These are phyloP conservation scores for Paradoxurus hermaphroditus DNA, from an alignment of 2,113 vertebrate species.

Conservation along the genomic window DNA sequence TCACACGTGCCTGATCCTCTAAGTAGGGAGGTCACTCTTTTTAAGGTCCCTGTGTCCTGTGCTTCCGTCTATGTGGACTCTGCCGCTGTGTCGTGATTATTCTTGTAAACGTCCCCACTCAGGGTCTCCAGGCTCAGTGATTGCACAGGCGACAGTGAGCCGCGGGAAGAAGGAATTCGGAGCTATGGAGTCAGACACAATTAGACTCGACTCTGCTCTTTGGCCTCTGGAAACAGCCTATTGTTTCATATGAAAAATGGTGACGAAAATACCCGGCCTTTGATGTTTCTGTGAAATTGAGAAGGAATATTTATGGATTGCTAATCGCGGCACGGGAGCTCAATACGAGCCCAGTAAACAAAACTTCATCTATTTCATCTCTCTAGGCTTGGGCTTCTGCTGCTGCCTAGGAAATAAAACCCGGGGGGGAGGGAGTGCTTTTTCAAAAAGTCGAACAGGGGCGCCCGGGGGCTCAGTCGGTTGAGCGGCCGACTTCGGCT, in stretches of 20 bases:
- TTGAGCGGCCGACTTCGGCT: too few species aligned
- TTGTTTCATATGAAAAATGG: neutral
- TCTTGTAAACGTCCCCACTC: neutral
- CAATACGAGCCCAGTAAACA: neutral
- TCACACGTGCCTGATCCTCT: neutral
- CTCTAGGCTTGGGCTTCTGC: neutral
- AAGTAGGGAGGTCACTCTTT: neutral
- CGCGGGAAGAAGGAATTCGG: neutral
- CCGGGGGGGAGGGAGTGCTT: neutral
- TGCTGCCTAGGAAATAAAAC: neutral
- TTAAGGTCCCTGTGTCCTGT: neutral
- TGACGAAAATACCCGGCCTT: neutral
- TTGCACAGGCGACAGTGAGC: neutral
- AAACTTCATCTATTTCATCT: neutral
- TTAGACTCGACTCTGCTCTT: neutral
- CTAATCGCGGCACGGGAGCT: neutral
- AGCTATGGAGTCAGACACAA: neutral
- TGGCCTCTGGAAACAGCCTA: neutral
- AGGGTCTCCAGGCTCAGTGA: neutral
- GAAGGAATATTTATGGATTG: neutral
- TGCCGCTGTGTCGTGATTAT: neutral
- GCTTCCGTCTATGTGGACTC: neutral
- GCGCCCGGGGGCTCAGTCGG: too few species aligned
- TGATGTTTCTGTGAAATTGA: neutral
- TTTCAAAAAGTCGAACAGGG: neutral